Base-by-base conservation (phyloP, 2,888 invertebrate genomes). In the Scelioninae gen. 2 region DNA sequence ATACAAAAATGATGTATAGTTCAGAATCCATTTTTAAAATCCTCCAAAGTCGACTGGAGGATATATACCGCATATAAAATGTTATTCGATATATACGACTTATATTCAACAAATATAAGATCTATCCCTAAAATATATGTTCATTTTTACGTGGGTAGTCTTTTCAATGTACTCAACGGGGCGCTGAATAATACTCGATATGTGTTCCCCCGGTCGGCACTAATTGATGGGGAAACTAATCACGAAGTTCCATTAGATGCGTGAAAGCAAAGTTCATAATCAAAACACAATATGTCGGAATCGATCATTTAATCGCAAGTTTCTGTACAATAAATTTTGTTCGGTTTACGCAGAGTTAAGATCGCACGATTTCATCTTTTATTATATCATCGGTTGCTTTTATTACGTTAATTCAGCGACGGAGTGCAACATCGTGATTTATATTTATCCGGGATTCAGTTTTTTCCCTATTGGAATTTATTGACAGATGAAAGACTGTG, bases 241-340 rank as follows among this genome's bases (percentile, higher is more conserved):
- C 52, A 69, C 53, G 15, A 74, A 74, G 46, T 70, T 74, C 57
- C 65, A 73, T 69, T 67, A 73, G 61, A 61, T 73, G 73, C 57
- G 61, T 73, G 50, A 73, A 64, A 73, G 69, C 74, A 60, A 65
- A 70, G 69, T 74, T 74, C 64, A 70, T 65, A 50, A 65, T 61
- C 53, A 55, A 60, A 69, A 60, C 28, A 70, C 53, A 60, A 60
- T 61, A 61, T 43, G 35, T 55, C 50, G 50, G 50, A 53, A 69
- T 69, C 57, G 39, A 65, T 53, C 65, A 60, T 57, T 69, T 69
- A 65, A 73, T 67, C 57, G 63, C 33, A 28, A 57, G 31, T 43
- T 52, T 53, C 46, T 46, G 64, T 63, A 50, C 48, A 57, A 60
- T 53, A 16, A 28, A 52, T 48, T 69, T 53, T 37, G 46, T 37